Evolutionary conservation across 2,888 invertebrate species (phyloP), one percentile per base, ranked within the genome.

Genomic region (Chrysodeixis includens): DNA sequence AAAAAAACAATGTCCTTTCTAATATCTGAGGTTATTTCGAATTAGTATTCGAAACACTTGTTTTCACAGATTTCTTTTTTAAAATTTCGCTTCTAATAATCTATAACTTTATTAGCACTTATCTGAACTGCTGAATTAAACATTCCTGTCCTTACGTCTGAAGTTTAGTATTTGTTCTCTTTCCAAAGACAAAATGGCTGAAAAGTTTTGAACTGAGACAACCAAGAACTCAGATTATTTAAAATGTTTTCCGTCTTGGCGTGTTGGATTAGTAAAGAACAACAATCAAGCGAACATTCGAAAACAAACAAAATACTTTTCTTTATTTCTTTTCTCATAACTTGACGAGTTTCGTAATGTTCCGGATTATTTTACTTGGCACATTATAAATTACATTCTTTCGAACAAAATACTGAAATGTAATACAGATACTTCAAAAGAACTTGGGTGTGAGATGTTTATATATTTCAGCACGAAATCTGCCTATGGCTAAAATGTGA

Each of bases 391-490:
- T 30, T 35, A 40, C n/a, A n/a, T n/a, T 40, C 12, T n/a, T 40
- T n/a, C 40, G 40, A 40, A 40, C 6, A 5, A 40, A 14, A 40
- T n/a, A n/a, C n/a, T 40, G 14, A 40, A 40, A 40, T n/a, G 40
- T 40, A 32, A 32, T 32, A 32, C n/a, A 40, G 40, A 10, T 10
- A 49, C 46, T 49, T 49, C 46, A 20, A 20, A 49, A 20, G 10
- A 49, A 49, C 10, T 10, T 49, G 10, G 18, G 35, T 52, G 22
- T 46, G 49, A 18, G 18, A 12, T 61, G 51, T 64, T 55, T 46
- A 57, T 49, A 56, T 20, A 55, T 60, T 60, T 57, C 60, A 57
- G 18, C 35, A 54, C 49, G 51, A 53, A 66, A 56, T 55, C 56
- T 55, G 51, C 52, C 20, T 32, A 46, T 10, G 56, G 53, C 35